Percentiles rank a stretch among this genome's conserved stretches.
These are phyloP conservation scores for Tupiocoris notatus DNA, from an alignment of 2,888 invertebrate genomes.

Conservation along the genomic window DNA sequence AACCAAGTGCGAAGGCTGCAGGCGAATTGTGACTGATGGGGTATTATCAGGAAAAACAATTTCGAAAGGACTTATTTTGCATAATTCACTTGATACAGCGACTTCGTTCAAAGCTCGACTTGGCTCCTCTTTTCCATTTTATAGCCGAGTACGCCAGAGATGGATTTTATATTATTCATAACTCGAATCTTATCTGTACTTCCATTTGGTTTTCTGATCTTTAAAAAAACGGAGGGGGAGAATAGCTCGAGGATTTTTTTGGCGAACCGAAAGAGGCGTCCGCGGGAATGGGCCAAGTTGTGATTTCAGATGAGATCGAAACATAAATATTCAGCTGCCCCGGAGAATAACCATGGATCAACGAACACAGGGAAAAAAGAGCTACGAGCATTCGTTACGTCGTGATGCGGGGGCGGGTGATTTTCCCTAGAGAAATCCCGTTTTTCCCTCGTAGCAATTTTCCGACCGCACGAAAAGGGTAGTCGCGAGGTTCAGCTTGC, in stretches of 20 bases:
- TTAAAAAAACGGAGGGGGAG: neutral
- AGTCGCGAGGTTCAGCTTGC: too few species aligned
- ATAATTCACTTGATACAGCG: neutral
- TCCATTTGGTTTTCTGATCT: neutral
- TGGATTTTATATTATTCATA: constrained; percentile 13
- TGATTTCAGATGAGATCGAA: constrained; percentile 40
- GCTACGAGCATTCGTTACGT: constrained; percentile 22
- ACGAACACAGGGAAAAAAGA: constrained; percentile 10
- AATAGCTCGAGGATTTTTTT: neutral
- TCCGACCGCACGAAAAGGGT: neutral
- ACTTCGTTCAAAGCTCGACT: neutral
- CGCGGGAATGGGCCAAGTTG: constrained; percentile 28
- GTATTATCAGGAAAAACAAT: neutral
- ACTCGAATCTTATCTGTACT: neutral
- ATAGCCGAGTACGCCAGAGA: neutral
- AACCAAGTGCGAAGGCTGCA: too few species aligned
- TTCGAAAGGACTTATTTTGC: neutral
- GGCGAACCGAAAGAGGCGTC: constrained; percentile 9
- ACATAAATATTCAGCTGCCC: constrained; percentile 36
- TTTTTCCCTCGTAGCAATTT: constrained; percentile 22
- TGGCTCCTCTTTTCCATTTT: neutral
- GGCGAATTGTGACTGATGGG: neutral
- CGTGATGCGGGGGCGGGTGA: constrained; percentile 12
- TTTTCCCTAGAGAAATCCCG: constrained; percentile 27
- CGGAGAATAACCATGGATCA: constrained; percentile 30